A percentile compares a stretch with the other conserved stretches of the same genome.
These are phyloP conservation scores for Emydura subglobosa DNA, from an alignment of 2,113 vertebrate species.

Conservation along the genomic window DNA sequence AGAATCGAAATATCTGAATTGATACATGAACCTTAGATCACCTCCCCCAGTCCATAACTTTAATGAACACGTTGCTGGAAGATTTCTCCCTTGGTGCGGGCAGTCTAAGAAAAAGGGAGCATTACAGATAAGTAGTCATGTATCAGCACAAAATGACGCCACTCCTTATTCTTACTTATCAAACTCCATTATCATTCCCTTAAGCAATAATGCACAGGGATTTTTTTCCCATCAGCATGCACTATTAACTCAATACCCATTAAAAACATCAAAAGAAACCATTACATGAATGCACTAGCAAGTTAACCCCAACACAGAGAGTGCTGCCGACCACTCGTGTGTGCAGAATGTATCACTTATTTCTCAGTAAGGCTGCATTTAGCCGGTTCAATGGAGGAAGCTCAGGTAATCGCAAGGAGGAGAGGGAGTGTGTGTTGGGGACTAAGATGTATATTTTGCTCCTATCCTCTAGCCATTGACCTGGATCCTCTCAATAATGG, in stretches of 20 bases:
- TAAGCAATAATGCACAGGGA: neutral
- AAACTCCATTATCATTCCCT: slow-evolving; percentile 25
- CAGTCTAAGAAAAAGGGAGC: slow-evolving; percentile 35
- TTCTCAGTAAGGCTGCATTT: slow-evolving; percentile 11
- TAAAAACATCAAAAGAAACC: slow-evolving; percentile 11
- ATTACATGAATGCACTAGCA: neutral
- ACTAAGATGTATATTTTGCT: neutral
- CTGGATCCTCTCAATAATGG: neutral
- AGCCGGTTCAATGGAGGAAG: neutral
- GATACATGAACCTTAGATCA: slow-evolving; percentile 35
- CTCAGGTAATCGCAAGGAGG: slow-evolving; percentile 5
- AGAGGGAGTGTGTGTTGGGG: slow-evolving; percentile 15
- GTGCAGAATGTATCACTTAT: neutral
- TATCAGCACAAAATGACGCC: neutral
- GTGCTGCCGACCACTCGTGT: fast-evolving
- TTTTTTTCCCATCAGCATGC: neutral
- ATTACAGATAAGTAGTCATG: slow-evolving; percentile 37
- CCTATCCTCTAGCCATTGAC: neutral
- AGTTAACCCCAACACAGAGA: neutral
- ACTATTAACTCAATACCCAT: neutral
- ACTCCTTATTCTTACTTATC: slow-evolving; percentile 32
- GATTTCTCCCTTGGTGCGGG: slow-evolving; percentile 13
- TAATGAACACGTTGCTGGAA: slow-evolving; percentile 18
- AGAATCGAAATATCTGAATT: neutral
- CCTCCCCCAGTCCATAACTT: neutral